phyloP scores from a whole-genome alignment of 2,888 invertebrate genomes.

The Oxyscelio sp. region DNA sequence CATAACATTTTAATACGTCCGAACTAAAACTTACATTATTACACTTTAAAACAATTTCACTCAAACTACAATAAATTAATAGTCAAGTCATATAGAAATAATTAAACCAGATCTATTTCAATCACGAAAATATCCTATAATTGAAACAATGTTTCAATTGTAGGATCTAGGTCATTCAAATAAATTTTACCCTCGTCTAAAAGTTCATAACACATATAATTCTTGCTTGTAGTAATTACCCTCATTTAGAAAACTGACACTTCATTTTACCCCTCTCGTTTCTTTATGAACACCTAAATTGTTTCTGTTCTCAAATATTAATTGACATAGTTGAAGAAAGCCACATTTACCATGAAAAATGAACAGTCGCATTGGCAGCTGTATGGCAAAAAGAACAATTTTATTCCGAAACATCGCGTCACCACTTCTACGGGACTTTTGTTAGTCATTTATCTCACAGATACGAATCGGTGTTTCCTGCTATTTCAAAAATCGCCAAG shows the following conservation, averaged over 20 bases:
- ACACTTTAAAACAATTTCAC: slow-evolving; percentile 43
- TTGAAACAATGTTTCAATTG: slow-evolving; percentile 23
- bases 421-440: slow-evolving; percentile 55
- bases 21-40: slow-evolving; percentile 17
- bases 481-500: slow-evolving; percentile 68
- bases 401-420: slow-evolving; percentile 44
- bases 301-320: slow-evolving; percentile 20
- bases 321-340: slow-evolving; percentile 47
- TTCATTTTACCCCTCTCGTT: background rate
- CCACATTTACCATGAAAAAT: slow-evolving; percentile 64
- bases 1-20: background rate
- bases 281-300: slow-evolving; percentile 10
- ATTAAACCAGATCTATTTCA: slow-evolving; percentile 24
- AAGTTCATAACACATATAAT: slow-evolving; percentile 9
- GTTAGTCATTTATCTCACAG: slow-evolving; percentile 77
- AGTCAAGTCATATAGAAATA: slow-evolving; percentile 16
- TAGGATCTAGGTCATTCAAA: slow-evolving; percentile 13
- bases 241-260: slow-evolving; percentile 38
- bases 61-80: slow-evolving; percentile 30
- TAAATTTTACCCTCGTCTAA: background rate
- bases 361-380: slow-evolving; percentile 84
- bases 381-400: slow-evolving; percentile 61
- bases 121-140: slow-evolving; percentile 29
- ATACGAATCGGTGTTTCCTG: slow-evolving; percentile 78
- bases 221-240: background rate